Conservation (phyloP, 2,888 invertebrate species). For the Lobophora halterata region DNA sequence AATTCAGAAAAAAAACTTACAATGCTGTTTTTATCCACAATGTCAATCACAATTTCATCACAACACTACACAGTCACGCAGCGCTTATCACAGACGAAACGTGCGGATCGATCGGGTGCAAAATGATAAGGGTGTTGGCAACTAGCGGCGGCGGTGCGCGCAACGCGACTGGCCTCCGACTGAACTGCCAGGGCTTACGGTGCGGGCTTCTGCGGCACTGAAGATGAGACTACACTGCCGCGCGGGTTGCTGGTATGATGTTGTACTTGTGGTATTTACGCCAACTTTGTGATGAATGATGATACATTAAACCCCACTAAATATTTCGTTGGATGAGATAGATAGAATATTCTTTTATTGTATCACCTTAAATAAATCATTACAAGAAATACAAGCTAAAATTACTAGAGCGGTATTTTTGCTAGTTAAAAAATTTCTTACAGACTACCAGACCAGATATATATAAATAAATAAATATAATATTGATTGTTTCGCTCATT, state of each 20-base stretch:
- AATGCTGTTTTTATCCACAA: constrained; percentile 21
- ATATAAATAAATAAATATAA: too few relatives aligned
- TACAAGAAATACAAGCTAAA: too few relatives aligned
- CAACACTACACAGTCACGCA: constrained; percentile 63
- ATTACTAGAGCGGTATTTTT: too few relatives aligned
- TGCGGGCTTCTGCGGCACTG: constrained; percentile 7
- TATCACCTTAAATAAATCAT: too few relatives aligned
- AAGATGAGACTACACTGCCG: constrained; percentile 8
- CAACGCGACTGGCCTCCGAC: constrained; percentile 56
- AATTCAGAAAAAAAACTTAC: constrained; percentile 14
- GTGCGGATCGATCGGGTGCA: constrained; percentile 71
- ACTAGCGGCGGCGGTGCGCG: constrained; percentile 59
- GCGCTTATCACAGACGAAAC: constrained; percentile 30
- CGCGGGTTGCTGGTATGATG: not conserved
- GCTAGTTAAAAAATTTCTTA: too few relatives aligned
- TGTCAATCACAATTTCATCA: constrained; percentile 51
- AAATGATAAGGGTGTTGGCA: constrained; percentile 47
- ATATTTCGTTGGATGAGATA: too few relatives aligned
- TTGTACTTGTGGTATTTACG: constrained; percentile 1
- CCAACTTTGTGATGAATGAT: constrained; percentile 6
- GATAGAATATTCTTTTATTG: too few relatives aligned
- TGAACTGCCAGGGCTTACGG: not conserved
- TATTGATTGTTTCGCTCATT: too few relatives aligned
- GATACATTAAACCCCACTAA: too few relatives aligned
- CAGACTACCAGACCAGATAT: too few relatives aligned